Base-by-base conservation (phyloP, 1,140 invertebrate genomes). In the Magallana ariakensis region DNA sequence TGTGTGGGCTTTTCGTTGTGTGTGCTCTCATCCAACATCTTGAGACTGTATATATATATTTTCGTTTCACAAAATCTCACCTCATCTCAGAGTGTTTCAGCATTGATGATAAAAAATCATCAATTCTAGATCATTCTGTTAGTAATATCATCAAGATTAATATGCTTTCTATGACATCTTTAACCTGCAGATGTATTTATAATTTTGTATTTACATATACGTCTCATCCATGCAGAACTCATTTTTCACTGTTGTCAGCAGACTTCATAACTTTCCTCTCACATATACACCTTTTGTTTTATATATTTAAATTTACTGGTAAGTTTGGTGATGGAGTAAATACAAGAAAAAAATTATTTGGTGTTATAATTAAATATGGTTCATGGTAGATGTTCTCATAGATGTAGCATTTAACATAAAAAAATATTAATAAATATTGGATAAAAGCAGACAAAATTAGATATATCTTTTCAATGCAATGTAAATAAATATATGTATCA, bases 251-350 rank as follows among this genome's bases (percentile, higher is more conserved):
- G 19, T 62, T 60, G 11, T 60, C 58, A 15, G 58, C 58, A 60
- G 15, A 60, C 58, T 60, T 60, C 15, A 16, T 16, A 60, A 16
- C 58, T 60, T 13, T 60, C 58, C 15, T 13, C 15, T 15, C 15
- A 16, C 15, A 16, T 60, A n/a, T 60, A 15, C 15, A 60, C 58
- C 58, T 60, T 15, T 16, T 16, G 58, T 62, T 62, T 62, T 62
- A 19, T 62, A 62, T 62, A 62, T 62, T 62, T 62, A 16, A 62
- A 62, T 62, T 62, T 62, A 62, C 58, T 62, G 58, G 58, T 62
- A 62, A 62, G 58, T 62, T 62, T 62, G 58, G 58, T 62, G 58
- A 62, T 62, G 58, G 58, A 62, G 58, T 62, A 62, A 62, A 62
- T 62, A 62, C 19, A 62, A 8, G 33, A 46, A 19, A 16, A 62